Base-by-base conservation (phyloP, 2,113 vertebrate genomes). In the Ivindomyrus marchei region DNA sequence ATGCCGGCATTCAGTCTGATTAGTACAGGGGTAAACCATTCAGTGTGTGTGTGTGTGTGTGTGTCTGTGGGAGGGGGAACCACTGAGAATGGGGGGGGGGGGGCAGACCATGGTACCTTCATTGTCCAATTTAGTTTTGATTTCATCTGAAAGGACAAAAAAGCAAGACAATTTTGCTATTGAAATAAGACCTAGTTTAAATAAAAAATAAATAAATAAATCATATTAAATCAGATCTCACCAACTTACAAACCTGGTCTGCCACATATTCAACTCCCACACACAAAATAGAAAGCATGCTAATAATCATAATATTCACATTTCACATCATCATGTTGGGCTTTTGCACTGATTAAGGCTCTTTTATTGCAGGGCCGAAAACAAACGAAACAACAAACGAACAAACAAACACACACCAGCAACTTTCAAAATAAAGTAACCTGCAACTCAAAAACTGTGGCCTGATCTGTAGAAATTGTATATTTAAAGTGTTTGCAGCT, bases 101-200 rank as follows among this genome's bases (percentile, higher is more conserved):
- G 92, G 91, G 86, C 77, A 90, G 39, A 4, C 42, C 88, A 89
- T 88, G 92, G 95, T 97, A 97, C 97, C 97, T 95, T 97, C 97
- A 93, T 90, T 83, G 88, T 97, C 97, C 88, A 85, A 90, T 95
- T 96, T 96, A 96, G 66, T 92, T 95, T 96, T 97, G 93, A 91
- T 92, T 90, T 95, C 94, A 93, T 93, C 96, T 97, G 96, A 92
- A 97, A 96, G 1, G 90, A 94, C 94, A 95, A 94, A 89, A 96
- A 92, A 56, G 42, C 31, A 90, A 31, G 24, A 70, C 10, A n/a
- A 88, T 13, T 52, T 88, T 50, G 74, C 45, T 80, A 52, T n/a
- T 88, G 21, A 80, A 90, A 49, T 45, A 91, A 77, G 27, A 36
- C 19, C 62, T 52, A 58, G 42, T 8, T 45, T 9, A 4, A 42